Conservation (phyloP, 2,113 vertebrate genomes). For the Neolamprologus falcicula region DNA sequence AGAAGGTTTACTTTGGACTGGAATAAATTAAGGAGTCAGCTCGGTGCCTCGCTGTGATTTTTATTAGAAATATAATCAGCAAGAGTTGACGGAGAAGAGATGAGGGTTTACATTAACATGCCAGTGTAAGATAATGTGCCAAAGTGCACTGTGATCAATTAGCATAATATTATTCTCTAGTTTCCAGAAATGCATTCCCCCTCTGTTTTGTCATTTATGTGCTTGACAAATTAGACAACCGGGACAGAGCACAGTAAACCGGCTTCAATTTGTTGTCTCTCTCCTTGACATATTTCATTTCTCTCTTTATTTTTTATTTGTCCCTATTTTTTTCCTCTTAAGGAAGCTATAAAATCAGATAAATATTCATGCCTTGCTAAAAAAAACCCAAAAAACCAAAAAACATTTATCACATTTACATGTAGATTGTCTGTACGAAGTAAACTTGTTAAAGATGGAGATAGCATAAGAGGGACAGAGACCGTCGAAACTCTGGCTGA, state of each 20-base stretch:
- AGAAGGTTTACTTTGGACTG: background rate
- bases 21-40: background rate
- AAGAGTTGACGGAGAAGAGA: background rate
- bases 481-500: background rate
- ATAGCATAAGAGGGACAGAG: background rate
- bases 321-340: background rate
- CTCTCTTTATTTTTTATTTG: background rate
- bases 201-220: background rate
- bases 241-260: background rate
- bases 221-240: background rate
- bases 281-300: background rate
- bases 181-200: background rate
- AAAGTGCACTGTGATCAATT: background rate
- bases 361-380: background rate
- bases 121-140: background rate
- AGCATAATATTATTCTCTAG: background rate
- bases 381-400: background rate
- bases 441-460: background rate
- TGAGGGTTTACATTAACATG: background rate
- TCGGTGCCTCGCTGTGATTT: background rate
- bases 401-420: background rate
- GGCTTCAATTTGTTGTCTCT: background rate
- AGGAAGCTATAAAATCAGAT: background rate
- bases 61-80: constrained; percentile 8
- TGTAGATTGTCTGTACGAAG: background rate